These are phyloP conservation scores for Germaria angustata DNA, from an alignment of 2,888 invertebrate genomes.

Conservation along the genomic window DNA sequence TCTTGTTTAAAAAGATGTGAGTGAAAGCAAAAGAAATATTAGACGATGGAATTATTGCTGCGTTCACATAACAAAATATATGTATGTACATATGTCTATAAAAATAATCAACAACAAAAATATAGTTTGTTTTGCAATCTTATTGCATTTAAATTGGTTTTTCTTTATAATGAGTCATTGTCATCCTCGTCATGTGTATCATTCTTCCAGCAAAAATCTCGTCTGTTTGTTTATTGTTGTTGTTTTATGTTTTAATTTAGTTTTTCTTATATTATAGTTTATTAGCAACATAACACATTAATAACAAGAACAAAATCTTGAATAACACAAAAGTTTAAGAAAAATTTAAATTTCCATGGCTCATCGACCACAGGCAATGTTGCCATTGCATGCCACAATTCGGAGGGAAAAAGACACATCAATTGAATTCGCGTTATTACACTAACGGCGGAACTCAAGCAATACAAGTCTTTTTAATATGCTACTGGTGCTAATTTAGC, in stretches of 20 bases:
- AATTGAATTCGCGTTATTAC: not conserved
- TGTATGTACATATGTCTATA: too few species aligned
- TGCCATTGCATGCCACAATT: not conserved
- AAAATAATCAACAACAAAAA: not conserved
- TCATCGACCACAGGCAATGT: too few species aligned
- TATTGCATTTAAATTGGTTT: conserved; percentile 7
- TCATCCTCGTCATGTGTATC: not conserved
- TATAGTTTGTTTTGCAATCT: not conserved
- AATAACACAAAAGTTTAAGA: not conserved
- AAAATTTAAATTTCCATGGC: conserved; percentile 13
- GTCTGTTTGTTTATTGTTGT: conserved; percentile 6
- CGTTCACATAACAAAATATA: not conserved
- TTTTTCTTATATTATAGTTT: conserved; percentile 23
- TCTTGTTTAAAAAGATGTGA: not conserved
- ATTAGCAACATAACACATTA: conserved; percentile 8
- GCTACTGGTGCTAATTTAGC: too few species aligned
- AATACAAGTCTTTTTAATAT: conserved; percentile 15
- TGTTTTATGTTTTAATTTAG: conserved; percentile 66
- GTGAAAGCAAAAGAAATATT: not conserved
- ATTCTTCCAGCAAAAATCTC: not conserved
- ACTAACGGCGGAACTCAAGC: not conserved
- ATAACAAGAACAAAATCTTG: not conserved
- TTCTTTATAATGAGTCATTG: conserved; percentile 15
- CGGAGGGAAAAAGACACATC: not conserved
- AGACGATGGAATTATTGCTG: not conserved